These are phyloP conservation scores for Dicyrtoma fusca DNA, from an alignment of 2,888 invertebrate species.

Conservation along the genomic window DNA sequence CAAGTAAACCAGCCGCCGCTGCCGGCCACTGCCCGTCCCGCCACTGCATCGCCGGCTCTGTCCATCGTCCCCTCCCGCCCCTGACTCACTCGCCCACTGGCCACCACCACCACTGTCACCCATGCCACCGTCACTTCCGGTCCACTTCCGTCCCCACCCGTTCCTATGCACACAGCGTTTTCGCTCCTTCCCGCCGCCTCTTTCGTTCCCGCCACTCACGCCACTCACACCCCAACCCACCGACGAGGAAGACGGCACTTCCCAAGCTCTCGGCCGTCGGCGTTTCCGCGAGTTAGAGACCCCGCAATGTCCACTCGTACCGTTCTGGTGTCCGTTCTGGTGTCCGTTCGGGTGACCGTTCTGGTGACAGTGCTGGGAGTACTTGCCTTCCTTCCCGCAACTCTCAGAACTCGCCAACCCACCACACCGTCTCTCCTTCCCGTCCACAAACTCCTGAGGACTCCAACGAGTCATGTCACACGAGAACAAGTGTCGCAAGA, in stretches of 20 bases:
- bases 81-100: constrained; percentile 7
- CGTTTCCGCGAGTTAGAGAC: background rate
- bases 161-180: constrained; percentile 4
- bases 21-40: constrained; percentile 9
- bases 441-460: constrained; percentile 10
- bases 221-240: background rate
- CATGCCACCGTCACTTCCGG: background rate
- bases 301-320: background rate
- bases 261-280: constrained; percentile 2
- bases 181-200: constrained; percentile 1
- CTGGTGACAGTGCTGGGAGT: background rate
- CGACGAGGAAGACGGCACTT: background rate
- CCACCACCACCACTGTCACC: constrained; percentile 10
- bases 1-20: constrained; percentile 62
- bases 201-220: background rate
- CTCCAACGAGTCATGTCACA: constrained; percentile 25
- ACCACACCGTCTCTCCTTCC: constrained; percentile 2
- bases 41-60: background rate
- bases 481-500: constrained; percentile 31
- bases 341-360: background rate
- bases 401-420: too few species aligned
- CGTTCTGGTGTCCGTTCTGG: constrained; percentile 5
- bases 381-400: background rate
- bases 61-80: background rate
- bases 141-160: background rate